Percentiles rank a stretch among this genome's conserved stretches.
phyloP scores from a whole-genome alignment of 2,888 invertebrate genomes.

The Girardia tigrina region DNA sequence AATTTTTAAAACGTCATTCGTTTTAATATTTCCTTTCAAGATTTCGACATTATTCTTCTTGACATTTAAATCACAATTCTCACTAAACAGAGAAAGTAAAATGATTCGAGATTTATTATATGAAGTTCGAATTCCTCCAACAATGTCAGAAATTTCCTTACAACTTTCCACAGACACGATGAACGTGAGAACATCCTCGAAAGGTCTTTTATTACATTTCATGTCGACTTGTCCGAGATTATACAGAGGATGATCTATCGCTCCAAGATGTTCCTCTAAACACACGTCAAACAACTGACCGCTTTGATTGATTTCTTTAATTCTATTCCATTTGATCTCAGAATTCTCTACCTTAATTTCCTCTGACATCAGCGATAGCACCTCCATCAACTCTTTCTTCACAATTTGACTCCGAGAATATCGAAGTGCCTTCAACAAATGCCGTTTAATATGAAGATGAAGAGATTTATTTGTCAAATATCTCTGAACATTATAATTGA shows the following conservation, averaged over 20 bases:
- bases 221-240: not conserved
- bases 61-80: not conserved
- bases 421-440: not conserved
- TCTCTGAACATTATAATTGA: no score
- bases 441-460: not conserved
- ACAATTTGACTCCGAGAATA: not conserved
- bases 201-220: not conserved
- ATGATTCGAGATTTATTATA: not conserved
- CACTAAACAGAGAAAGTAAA: not conserved
- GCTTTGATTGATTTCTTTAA: not conserved
- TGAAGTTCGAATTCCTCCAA: not conserved
- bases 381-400: not conserved
- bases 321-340: not conserved
- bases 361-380: not conserved
- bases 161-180: not conserved
- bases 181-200: not conserved
- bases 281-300: not conserved
- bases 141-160: not conserved
- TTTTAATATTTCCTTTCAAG: not conserved
- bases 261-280: not conserved
- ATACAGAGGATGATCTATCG: not conserved
- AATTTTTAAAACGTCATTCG: not conserved
- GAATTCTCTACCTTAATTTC: not conserved
- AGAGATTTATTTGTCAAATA: no score
- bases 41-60: not conserved